These are phyloP conservation scores for Mixornis gularis DNA, from an alignment of 2,113 vertebrate species.

Conservation along the genomic window DNA sequence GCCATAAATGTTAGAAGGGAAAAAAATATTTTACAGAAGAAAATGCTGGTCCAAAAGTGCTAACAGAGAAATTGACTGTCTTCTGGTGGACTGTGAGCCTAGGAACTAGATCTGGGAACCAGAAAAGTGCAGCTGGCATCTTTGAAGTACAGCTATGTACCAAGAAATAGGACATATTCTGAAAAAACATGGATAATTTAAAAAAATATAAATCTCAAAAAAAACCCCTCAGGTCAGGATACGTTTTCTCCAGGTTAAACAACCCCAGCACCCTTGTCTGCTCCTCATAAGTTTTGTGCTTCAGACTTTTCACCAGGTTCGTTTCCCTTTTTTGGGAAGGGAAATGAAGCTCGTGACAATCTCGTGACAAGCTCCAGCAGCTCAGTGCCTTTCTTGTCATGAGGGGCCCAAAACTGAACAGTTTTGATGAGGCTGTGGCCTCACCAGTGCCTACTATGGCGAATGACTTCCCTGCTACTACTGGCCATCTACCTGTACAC, in stretches of 20 bases:
- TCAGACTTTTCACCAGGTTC: background rate
- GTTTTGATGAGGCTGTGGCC: background rate
- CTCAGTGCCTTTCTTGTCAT: background rate
- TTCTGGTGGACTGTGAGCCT: background rate
- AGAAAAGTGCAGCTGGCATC: background rate
- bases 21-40: background rate
- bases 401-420: background rate
- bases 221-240: background rate
- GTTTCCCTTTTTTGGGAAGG: background rate
- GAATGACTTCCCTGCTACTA: background rate
- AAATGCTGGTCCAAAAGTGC: background rate
- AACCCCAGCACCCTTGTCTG: rapidly evolving
- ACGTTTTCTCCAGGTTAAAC: background rate
- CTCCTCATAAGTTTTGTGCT: background rate
- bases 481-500: too few relatives aligned
- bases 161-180: background rate
- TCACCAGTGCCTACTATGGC: background rate
- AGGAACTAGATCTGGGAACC: background rate
- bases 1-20: background rate
- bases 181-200: rapidly evolving
- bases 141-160: background rate
- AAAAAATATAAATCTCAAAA: background rate
- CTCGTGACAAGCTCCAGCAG: background rate
- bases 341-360: too few relatives aligned
- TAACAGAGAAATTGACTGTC: background rate